Evolutionary conservation across 2,888 invertebrate species (phyloP), one percentile per base, ranked within the genome.

Genomic region (Perizoma flavofasciatum): DNA sequence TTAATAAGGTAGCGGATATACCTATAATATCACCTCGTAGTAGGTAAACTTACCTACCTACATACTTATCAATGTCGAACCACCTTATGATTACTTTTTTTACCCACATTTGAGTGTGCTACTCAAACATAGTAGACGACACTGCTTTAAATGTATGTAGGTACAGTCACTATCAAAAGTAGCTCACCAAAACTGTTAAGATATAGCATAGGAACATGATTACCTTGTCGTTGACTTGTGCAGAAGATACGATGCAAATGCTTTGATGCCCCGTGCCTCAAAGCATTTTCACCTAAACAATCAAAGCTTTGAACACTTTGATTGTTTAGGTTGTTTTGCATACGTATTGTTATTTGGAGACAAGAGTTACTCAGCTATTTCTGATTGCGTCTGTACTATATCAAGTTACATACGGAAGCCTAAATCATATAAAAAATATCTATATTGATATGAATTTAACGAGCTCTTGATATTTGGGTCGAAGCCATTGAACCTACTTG

Each of bases 401-500:
- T 35, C 44, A 37, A 69, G 35, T 45, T 69, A 68, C 67, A 72
- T 66, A 71, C 74, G 70, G 73, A 72, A 77, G 74, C 65, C 52
- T 56, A 62, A 70, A 71, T 66, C 66, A 70, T 75, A 78, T 78
- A 77, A 75, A 73, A 71, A 55, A 43, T 64, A 66, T 66, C 63
- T 74, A 74, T 75, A 61, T 59, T 70, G 77, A 85, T 85, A 80
- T 65, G 63, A 74, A 75, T 72, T 75, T 78, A 83, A 82, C 76
- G 77, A 79, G 75, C 70, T 67, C 77, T 78, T 69, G 67, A 79
- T 77, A 85, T 81, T 72, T 86, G 75, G 86, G 85, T 78, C 86
- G 74, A 72, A 75, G 72, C 75, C 75, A 82, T 84, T 83, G 79
- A 85, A 79, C 72, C 78, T 79, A 82, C 83, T 86, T 78, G 83